These are phyloP conservation scores for Henricia sp. DNA, from an alignment of 53 echinoderm and acorn worm species.

Conservation along the genomic window DNA sequence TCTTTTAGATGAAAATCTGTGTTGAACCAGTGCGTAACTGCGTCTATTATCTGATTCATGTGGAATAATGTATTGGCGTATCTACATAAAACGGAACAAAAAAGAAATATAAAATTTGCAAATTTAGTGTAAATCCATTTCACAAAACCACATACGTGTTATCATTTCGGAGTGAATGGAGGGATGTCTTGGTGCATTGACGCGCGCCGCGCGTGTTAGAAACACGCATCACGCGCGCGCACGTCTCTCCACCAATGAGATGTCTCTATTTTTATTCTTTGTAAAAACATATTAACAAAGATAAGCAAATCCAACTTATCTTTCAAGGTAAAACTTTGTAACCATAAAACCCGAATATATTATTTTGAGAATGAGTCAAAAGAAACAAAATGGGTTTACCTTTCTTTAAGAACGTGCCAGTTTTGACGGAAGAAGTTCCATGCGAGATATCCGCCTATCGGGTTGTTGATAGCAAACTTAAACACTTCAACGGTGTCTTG, in stretches of 20 bases:
- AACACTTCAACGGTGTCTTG: slow-evolving; percentile 77
- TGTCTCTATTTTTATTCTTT: too few relatives aligned
- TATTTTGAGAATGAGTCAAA: neutral
- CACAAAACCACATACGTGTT: too few relatives aligned
- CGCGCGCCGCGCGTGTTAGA: too few relatives aligned
- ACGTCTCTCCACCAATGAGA: too few relatives aligned
- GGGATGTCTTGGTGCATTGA: too few relatives aligned
- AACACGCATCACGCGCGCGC: too few relatives aligned
- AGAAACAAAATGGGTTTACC: slow-evolving; percentile 37
- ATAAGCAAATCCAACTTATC: too few relatives aligned
- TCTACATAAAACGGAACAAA: slow-evolving; percentile 51
- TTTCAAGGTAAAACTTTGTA: too few relatives aligned
- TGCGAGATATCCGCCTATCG: slow-evolving; percentile 78
- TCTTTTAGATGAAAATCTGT: slow-evolving; percentile 84
- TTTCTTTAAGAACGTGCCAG: slow-evolving; percentile 74
- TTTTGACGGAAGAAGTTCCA: slow-evolving; percentile 94
- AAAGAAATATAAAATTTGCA: neutral
- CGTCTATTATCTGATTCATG: slow-evolving; percentile 77
- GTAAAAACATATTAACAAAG: too few relatives aligned
- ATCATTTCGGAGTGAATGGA: too few relatives aligned
- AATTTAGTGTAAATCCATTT: too few relatives aligned
- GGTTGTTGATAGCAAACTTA: slow-evolving; percentile 65
- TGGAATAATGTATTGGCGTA: slow-evolving; percentile 79
- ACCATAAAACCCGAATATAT: too few relatives aligned
- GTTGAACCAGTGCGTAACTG: slow-evolving; percentile 85